Conservation (phyloP, 2,797 vertebrate genomes). For the Coendou prehensilis region DNA sequence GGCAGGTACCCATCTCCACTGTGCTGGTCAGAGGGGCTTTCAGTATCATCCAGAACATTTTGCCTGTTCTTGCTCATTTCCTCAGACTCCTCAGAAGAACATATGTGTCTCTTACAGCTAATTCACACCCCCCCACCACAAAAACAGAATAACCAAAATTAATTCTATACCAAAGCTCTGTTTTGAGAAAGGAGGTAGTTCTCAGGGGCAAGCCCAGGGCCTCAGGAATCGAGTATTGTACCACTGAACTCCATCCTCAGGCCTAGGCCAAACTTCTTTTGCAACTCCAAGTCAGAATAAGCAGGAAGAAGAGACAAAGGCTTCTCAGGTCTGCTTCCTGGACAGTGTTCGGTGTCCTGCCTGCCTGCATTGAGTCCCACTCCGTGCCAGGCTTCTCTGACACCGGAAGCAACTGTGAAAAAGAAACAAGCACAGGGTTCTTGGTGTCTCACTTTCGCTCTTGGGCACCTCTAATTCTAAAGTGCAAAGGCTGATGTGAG, state of each 20-base stretch:
- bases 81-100: not conserved
- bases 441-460: slow-evolving; percentile 16
- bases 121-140: not conserved
- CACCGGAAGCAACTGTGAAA: not conserved
- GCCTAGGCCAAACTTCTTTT: not conserved
- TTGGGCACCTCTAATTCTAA: not conserved
- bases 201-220: not conserved
- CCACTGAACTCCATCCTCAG: not conserved
- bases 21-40: not conserved
- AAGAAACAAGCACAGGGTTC: not conserved
- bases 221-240: not conserved
- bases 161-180: not conserved
- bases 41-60: not conserved
- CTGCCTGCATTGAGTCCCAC: not conserved
- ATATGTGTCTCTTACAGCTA: not conserved
- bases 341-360: not conserved
- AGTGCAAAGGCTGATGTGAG: not conserved
- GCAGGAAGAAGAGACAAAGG: not conserved
- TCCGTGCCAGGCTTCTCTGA: too few species aligned
- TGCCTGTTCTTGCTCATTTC: not conserved
- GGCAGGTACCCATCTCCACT: not conserved
- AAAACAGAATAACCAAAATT: not conserved
- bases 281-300: slow-evolving; percentile 13
- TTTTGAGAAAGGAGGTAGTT: not conserved
- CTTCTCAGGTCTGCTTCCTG: not conserved